These are phyloP conservation scores for Dysidea cf. avara DNA, from an alignment of 37 sponge, comb jelly and placozoan species.

Conservation along the genomic window DNA sequence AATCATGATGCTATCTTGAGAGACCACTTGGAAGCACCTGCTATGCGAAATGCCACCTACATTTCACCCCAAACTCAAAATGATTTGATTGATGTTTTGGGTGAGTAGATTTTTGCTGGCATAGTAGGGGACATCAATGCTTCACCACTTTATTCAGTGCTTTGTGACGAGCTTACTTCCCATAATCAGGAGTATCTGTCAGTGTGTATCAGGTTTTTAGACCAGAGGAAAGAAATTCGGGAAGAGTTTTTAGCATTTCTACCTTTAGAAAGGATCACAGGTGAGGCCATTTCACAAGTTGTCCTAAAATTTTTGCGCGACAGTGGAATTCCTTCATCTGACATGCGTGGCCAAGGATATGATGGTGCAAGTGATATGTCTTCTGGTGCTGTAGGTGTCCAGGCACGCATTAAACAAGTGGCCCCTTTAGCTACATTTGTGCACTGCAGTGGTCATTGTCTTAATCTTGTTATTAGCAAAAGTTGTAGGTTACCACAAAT, in stretches of 20 bases:
- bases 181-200: conserved; percentile 48
- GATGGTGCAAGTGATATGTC: conserved; percentile 59
- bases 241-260: conserved; percentile 54
- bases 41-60: conserved; percentile 40
- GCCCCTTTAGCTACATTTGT: conserved; percentile 46
- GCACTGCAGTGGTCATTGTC: conserved; percentile 58
- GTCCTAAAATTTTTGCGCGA: conserved; percentile 32
- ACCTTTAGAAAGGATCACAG: conserved; percentile 50
- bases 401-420: conserved; percentile 24
- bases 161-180: conserved; percentile 52
- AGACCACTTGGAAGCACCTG: conserved; percentile 23
- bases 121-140: conserved; percentile 11
- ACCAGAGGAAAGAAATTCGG: conserved; percentile 28
- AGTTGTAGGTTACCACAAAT: conserved; percentile 48
- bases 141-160: conserved; percentile 16
- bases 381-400: conserved; percentile 41
- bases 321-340: conserved; percentile 24
- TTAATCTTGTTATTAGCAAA: conserved; percentile 54
- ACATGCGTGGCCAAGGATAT: conserved; percentile 53
- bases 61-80: conserved; percentile 16
- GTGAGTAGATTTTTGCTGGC: conserved; percentile 6
- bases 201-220: conserved; percentile 40
- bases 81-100: conserved; percentile 26
- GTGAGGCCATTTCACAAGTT: conserved; percentile 40
- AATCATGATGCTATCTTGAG: conserved; percentile 3